phyloP scores from a whole-genome alignment of 2,888 invertebrate species.

The Margaritifera margaritifera region DNA sequence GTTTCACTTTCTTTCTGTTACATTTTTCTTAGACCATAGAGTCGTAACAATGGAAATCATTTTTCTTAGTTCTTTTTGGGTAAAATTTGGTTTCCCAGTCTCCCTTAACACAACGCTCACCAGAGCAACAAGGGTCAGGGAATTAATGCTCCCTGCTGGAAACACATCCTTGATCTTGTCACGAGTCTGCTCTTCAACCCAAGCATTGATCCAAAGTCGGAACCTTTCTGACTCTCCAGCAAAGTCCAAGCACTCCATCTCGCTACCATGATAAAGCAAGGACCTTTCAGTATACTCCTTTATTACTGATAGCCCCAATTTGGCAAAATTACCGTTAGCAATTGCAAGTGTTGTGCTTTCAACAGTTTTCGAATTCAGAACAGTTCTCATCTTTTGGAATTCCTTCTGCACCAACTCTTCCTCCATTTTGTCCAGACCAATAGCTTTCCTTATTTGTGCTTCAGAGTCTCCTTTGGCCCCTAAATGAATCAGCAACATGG shows the following conservation, averaged over 20 bases:
- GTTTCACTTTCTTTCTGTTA: no score
- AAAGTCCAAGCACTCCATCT: constrained; percentile 68
- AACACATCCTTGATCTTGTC: constrained; percentile 87
- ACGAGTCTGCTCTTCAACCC: constrained; percentile 86
- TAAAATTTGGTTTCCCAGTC: constrained; percentile 77
- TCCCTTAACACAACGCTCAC: constrained; percentile 75
- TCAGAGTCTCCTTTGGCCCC: constrained; percentile 35
- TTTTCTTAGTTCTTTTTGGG: constrained; percentile 71
- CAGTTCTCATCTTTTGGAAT: constrained; percentile 21
- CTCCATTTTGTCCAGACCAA: constrained; percentile 14
- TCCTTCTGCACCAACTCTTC: constrained; percentile 15
- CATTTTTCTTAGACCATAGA: no score
- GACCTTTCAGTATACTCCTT: constrained; percentile 22
- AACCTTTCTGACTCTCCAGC: constrained; percentile 67
- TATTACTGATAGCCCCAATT: constrained; percentile 20
- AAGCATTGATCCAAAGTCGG: constrained; percentile 80
- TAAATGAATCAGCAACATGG: constrained; percentile 37
- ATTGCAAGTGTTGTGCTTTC: constrained; percentile 17
- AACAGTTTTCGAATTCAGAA: constrained; percentile 13
- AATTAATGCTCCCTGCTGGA: constrained; percentile 72
- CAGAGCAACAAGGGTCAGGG: constrained; percentile 69
- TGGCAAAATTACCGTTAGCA: constrained; percentile 41
- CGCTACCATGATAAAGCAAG: constrained; percentile 34
- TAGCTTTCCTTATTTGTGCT: constrained; percentile 20
- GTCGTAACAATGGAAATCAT: no score